phyloP scores from a whole-genome alignment of 2,797 vertebrate species.

The Rhodeus uyekii region DNA sequence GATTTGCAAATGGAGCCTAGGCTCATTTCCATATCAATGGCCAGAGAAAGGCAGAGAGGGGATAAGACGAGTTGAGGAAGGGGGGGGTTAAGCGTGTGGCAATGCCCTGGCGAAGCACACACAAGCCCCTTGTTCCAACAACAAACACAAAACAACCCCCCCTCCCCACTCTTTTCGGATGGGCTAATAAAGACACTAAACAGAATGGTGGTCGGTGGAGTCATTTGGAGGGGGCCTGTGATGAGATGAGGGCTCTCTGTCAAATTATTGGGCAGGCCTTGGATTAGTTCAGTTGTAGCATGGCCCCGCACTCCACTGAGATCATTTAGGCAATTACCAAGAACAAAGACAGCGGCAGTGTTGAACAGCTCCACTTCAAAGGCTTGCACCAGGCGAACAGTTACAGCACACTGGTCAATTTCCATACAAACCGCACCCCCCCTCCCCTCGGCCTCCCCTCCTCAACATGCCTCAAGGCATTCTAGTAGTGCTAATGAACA shows the following conservation, averaged over 20 bases:
- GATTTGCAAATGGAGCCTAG: constrained; percentile 76
- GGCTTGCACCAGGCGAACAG: constrained; percentile 76
- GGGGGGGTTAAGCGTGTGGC: constrained; percentile 71
- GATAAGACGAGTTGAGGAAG: constrained; percentile 62
- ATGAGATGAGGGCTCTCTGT: constrained; percentile 72
- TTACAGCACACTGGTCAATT: constrained; percentile 84
- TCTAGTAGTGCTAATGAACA: constrained; percentile 83
- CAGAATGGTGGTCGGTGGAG: constrained; percentile 70
- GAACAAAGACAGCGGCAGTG: constrained; percentile 81
- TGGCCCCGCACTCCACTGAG: constrained; percentile 77
- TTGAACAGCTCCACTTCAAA: constrained; percentile 83
- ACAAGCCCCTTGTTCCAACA: constrained; percentile 71
- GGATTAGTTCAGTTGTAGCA: constrained; percentile 81
- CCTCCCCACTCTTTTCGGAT: constrained; percentile 49
- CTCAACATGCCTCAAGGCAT: constrained; percentile 76
- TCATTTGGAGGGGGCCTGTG: constrained; percentile 28
- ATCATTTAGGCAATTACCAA: constrained; percentile 89
- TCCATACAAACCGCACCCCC: constrained; percentile 76
- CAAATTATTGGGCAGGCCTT: constrained; percentile 79
- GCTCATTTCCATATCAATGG: constrained; percentile 80
- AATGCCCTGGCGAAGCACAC: constrained; percentile 68
- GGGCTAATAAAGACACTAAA: constrained; percentile 75
- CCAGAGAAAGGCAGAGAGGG: constrained; percentile 59
- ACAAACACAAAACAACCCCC: constrained; percentile 68
- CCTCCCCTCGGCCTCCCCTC: constrained; percentile 61